phyloP scores from a whole-genome alignment of 2,888 invertebrate genomes.

The Phrixothrix hirtus region DNA sequence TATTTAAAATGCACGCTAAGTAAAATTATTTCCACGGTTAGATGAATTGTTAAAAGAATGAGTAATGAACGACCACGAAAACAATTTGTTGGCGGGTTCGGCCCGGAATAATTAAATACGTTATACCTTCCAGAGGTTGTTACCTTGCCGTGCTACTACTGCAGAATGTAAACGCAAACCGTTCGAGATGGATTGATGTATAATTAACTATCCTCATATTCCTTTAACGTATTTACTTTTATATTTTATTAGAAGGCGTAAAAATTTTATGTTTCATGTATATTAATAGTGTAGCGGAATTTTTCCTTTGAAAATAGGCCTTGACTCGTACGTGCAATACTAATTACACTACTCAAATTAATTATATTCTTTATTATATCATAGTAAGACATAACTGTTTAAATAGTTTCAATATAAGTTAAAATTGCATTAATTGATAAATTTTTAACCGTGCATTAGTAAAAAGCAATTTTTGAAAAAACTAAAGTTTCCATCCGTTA shows the following conservation, averaged over 20 bases:
- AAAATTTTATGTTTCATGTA: constrained; percentile 21
- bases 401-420: no score
- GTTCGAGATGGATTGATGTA: constrained; percentile 14
- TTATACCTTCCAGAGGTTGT: constrained; percentile 29
- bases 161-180: constrained; percentile 18
- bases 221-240: constrained; percentile 19
- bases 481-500: no score
- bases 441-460: no score
- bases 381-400: no score
- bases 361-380: no score
- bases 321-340: constrained; percentile 8
- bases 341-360: no score
- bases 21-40: constrained; percentile 44
- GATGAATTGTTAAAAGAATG: constrained; percentile 49
- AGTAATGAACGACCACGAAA: constrained; percentile 47
- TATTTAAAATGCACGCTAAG: constrained; percentile 41
- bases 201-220: constrained; percentile 21
- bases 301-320: constrained; percentile 16
- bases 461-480: no score
- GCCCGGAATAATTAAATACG: constrained; percentile 40
- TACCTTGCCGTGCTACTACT: constrained; percentile 21
- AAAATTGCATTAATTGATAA: no score
- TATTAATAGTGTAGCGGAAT: constrained; percentile 16
- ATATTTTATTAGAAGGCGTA: constrained; percentile 23
- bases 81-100: constrained; percentile 42